phyloP scores from a whole-genome alignment of 2,888 invertebrate species.

The Cephus pulcher region DNA sequence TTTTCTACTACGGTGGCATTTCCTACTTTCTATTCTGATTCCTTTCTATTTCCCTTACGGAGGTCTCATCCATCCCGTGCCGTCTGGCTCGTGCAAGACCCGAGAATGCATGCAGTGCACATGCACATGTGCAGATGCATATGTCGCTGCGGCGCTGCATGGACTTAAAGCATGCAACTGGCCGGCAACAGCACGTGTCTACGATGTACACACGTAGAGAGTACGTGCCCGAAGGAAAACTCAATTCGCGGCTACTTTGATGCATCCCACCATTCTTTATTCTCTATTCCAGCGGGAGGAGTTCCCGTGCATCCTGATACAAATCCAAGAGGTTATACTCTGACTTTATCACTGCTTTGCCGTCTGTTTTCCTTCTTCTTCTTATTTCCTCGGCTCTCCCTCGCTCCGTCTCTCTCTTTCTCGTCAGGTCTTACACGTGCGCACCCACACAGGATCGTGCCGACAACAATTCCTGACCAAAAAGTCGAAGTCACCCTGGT shows the following conservation, averaged over 20 bases:
- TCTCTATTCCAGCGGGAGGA: constrained; percentile 21
- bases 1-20: too few species aligned
- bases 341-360: constrained; percentile 21
- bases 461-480: constrained; percentile 60
- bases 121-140: too few species aligned
- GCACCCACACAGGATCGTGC: constrained; percentile 27
- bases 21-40: too few species aligned
- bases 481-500: constrained; percentile 58
- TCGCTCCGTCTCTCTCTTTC: constrained; percentile 17
- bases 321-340: constrained; percentile 40
- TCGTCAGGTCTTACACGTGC: constrained; percentile 2
- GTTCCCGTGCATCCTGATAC: constrained; percentile 41
- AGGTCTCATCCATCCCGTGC: too few species aligned
- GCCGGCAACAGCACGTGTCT: too few species aligned
- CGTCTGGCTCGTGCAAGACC: too few species aligned
- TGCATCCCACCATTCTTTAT: constrained; percentile 34
- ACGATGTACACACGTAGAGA: too few species aligned
- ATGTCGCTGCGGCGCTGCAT: too few species aligned
- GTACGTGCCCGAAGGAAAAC: constrained; percentile 43
- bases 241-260: constrained; percentile 57
- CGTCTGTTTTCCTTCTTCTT: constrained; percentile 17
- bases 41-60: too few species aligned
- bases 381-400: constrained; percentile 16
- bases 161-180: too few species aligned
- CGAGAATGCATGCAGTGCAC: too few species aligned